Percentiles rank a stretch among this genome's conserved stretches.
phyloP scores from a whole-genome alignment of 1,140 invertebrate genomes.

The Aphelinus atriplicis region DNA sequence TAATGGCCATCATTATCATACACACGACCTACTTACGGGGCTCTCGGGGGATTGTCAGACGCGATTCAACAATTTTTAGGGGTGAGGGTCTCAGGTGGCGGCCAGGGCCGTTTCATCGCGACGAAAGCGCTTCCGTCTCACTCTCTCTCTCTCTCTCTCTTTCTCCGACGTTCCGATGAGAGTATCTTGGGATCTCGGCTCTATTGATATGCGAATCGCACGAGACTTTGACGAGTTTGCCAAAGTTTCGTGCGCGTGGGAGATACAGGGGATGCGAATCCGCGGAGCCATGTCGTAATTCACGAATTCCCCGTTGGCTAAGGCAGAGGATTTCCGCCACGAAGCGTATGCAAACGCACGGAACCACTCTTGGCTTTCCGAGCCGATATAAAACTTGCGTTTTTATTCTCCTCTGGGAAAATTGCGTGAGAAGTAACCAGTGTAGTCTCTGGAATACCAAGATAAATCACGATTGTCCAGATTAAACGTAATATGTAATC shows the following conservation, averaged over 20 bases:
- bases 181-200: neutral
- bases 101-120: slow-evolving; percentile 14
- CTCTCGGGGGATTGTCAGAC: slow-evolving; percentile 1
- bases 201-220: slow-evolving; percentile 29
- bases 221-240: neutral
- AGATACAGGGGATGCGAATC: neutral
- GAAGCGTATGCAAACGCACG: slow-evolving; percentile 35
- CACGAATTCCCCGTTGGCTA: slow-evolving; percentile 7
- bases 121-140: neutral
- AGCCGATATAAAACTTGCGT: slow-evolving; percentile 28
- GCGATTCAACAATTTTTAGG: slow-evolving; percentile 22
- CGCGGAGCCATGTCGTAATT: slow-evolving; percentile 30
- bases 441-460: too few species aligned
- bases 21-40: slow-evolving; percentile 56
- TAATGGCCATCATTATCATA: slow-evolving; percentile 60
- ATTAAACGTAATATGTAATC: too few species aligned
- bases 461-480: too few species aligned
- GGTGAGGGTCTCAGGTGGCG: slow-evolving; percentile 24
- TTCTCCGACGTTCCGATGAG: slow-evolving; percentile 1
- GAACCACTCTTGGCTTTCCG: slow-evolving; percentile 19
- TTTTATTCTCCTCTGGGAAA: slow-evolving; percentile 23
- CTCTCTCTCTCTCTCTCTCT: slow-evolving; percentile 22
- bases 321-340: neutral
- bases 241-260: neutral
- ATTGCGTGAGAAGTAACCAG: neutral